These are phyloP conservation scores for Sebastes ruberrimus DNA, from an alignment of 2,797 vertebrate genomes.

Conservation along the genomic window DNA sequence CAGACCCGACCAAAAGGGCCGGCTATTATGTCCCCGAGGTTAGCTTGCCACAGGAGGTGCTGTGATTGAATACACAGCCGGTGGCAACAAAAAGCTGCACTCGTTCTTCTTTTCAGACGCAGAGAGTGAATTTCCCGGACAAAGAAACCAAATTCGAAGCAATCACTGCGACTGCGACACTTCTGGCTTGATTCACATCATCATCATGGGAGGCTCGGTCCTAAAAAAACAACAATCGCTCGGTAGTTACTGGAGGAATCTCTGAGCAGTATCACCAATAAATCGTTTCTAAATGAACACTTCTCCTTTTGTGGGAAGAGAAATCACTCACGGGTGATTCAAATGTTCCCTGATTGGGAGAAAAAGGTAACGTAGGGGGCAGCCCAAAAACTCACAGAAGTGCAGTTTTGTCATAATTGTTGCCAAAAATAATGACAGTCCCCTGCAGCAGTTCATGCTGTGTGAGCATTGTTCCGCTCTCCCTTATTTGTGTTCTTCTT, in stretches of 20 bases:
- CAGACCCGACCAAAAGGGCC: constrained; percentile 8
- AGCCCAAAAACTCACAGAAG: constrained; percentile 7
- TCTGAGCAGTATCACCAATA: constrained; percentile 13
- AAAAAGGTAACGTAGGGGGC: not conserved
- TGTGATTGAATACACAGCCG: constrained; percentile 42
- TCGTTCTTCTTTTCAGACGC: constrained; percentile 2
- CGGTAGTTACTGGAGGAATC: not conserved
- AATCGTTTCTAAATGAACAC: constrained; percentile 20
- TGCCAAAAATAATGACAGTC: constrained; percentile 37
- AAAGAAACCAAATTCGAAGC: constrained; percentile 28
- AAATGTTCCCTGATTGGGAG: constrained; percentile 20
- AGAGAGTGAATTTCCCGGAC: constrained; percentile 5
- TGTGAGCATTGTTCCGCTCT: constrained; percentile 34
- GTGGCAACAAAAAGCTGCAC: constrained; percentile 14
- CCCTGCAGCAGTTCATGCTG: constrained; percentile 43
- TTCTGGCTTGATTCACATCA: not conserved
- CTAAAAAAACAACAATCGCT: not conserved
- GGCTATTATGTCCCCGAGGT: constrained; percentile 23
- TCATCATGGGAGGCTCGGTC: not conserved
- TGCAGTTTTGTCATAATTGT: constrained; percentile 50
- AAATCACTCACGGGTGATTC: constrained; percentile 35
- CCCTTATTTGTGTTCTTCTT: constrained; percentile 28
- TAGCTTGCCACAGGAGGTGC: constrained; percentile 44
- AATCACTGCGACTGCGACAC: not conserved
- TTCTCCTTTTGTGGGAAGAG: constrained; percentile 5